Conservation (phyloP, 2,113 vertebrate species). For the Actinemys pallida region DNA sequence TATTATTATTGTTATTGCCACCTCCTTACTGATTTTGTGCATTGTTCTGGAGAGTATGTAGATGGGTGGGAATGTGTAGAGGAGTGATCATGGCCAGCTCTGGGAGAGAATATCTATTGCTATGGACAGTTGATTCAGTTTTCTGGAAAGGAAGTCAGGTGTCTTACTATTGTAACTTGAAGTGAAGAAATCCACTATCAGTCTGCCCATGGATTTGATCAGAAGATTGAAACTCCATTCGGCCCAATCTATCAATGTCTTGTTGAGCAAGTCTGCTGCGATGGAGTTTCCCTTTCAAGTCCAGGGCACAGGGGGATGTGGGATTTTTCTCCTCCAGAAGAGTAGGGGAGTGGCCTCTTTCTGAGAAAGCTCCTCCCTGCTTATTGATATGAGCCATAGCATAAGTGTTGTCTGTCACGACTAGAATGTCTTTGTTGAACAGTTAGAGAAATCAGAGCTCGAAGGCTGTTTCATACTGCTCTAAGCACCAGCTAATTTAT, state of each 20-base stretch:
- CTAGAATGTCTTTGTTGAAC: neutral
- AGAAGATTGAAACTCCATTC: accelerated
- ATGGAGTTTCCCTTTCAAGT: constrained; percentile 8
- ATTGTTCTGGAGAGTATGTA: neutral
- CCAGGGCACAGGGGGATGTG: neutral
- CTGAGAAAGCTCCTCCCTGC: neutral
- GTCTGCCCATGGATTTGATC: accelerated
- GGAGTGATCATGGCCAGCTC: neutral
- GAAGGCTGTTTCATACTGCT: accelerated
- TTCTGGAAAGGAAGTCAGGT: neutral
- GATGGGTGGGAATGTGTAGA: neutral
- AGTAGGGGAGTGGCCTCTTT: neutral
- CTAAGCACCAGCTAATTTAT: neutral
- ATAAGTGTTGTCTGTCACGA: constrained; percentile 22
- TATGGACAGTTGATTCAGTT: neutral
- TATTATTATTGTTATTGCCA: neutral
- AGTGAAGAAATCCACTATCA: neutral
- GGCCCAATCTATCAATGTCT: constrained; percentile 12
- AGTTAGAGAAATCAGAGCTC: neutral
- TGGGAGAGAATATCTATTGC: neutral
- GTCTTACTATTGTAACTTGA: neutral
- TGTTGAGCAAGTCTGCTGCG: neutral
- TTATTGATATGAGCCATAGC: constrained; percentile 9
- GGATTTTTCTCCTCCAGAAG: neutral
- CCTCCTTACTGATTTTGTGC: neutral